Base-by-base conservation (phyloP, 2,888 invertebrate genomes). In the Germaria angustata region DNA sequence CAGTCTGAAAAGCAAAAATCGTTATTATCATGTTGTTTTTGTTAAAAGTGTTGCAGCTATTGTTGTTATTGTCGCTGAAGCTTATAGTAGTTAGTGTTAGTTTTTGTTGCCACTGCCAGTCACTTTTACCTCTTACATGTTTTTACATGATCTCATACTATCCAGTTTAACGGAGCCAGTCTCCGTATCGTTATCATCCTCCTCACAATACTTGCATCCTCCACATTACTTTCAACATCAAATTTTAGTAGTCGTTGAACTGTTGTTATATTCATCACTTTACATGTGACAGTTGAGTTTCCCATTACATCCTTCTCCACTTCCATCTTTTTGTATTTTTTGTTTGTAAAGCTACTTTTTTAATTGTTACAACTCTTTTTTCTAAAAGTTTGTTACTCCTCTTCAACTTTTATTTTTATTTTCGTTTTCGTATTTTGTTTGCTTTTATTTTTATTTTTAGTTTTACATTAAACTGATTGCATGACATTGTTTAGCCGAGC, bases 401-500 rank as follows among this genome's bases (percentile, higher is more conserved):
- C 55, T 82, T 68, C 49, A 59, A 36, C 32, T 80, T 73, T 68
- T 66, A 71, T 39, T 51, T 71, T 53, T 28, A 15, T 81, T 73
- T 79, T 39, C 6, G 28, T 28, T 28, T 28, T 28, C 6, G 28
- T 28, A 32, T 61, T 22, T 28, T 41, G 2, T 8, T n/a, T 61
- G 55, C 44, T 20, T 68, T 57, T 4, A 24, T 66, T 75, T 36
- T 63, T 22, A 20, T 73, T 80, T 79, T 75, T 75, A 79, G 63
- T 76, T 72, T 69, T 66, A 80, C 77, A 82, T 75, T 79, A 78
- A 75, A 73, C 81, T 84, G 83, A 84, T 84, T 84, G 84, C 81
- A 79, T 72, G 84, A 77, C 82, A 82, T 82, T 82, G 82, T 82
- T 82, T 82, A 82, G 82, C 82, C 82, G 79, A 82, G 82, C 79